Base-by-base conservation (phyloP, 2,888 invertebrate genomes). In the Entomobrya multifasciata region DNA sequence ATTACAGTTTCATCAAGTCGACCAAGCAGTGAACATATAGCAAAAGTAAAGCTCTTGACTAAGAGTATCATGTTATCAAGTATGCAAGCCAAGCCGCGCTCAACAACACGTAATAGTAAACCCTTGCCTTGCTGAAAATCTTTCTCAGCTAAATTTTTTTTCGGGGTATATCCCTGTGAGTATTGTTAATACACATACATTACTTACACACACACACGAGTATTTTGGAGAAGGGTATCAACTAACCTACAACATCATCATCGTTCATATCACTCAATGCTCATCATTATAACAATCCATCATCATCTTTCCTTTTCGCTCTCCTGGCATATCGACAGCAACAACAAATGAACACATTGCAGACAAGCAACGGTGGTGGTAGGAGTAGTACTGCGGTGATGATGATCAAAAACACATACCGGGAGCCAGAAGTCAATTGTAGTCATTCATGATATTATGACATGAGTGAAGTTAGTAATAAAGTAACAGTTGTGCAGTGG, bases 1-100 rank as follows among this genome's bases (percentile, higher is more conserved):
- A 86, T 86, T 86, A 86, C 86, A 86, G 86, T 86, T 86, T 86
- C 86, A 86, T 79, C 72, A 86, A 79, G 86, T 72, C 86, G 72
- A 86, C 47, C 86, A 79, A 79, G 72, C 79, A 79, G 86, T 79
- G 41, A 55, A 74, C 65, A 84, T 77, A 76, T 22, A 52, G 57
- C 20, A 20, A 25, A 41, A 67, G 52, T n/a, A 41, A 67, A 15
- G 67, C 80, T 80, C 80, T 80, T 76, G 74, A 62, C 82, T 52
- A 74, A 74, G n/a, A n/a, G 62, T 57, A 76, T 80, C 52, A 41
- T 57, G 77, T 57, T n/a, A 77, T 55, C 74, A 74, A 27, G 49
- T 47, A 70, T 36, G 36, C 36, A 8, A 36, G 36, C 36, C 47
- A 11, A 25, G 5, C 27, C 47, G 55, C n/a, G 55, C n/a, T 72